Percentiles rank a stretch among this genome's conserved stretches.
phyloP scores from a whole-genome alignment of 1,140 invertebrate genomes.

The Drosophila serrata region DNA sequence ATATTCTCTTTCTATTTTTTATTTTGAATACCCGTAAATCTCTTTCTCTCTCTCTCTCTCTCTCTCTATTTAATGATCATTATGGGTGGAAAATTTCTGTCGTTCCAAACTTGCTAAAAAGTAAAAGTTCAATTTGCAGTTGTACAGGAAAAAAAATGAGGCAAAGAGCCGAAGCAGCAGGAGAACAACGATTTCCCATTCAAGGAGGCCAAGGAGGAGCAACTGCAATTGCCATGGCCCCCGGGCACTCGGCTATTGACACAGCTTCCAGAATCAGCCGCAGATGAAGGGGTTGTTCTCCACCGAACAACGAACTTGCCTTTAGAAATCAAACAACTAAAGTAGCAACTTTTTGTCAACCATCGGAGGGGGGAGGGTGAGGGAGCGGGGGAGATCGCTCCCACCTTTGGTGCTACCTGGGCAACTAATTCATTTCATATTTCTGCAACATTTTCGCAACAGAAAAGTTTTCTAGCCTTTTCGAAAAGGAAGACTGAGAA shows the following conservation, averaged over 20 bases:
- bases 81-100: conserved; percentile 36
- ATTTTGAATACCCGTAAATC: conserved; percentile 28
- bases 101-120: conserved; percentile 55
- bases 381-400: background rate
- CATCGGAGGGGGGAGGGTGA: conserved; percentile 10
- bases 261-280: conserved; percentile 26
- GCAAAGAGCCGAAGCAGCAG: background rate
- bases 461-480: conserved; percentile 48
- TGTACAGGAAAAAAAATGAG: background rate
- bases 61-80: conserved; percentile 60
- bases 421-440: conserved; percentile 80
- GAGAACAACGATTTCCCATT: conserved; percentile 41
- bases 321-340: conserved; percentile 73
- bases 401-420: conserved; percentile 39
- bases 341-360: conserved; percentile 71
- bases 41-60: too few relatives aligned
- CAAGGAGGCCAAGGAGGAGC: conserved; percentile 10
- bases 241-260: conserved; percentile 51
- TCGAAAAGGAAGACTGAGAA: conserved; percentile 17
- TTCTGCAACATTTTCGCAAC: conserved; percentile 70
- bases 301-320: conserved; percentile 24
- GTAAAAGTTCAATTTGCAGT: conserved; percentile 68
- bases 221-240: conserved; percentile 35
- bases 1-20: background rate
- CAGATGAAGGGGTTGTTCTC: conserved; percentile 2